Evolutionary conservation across 2,797 vertebrate species (phyloP).

Genomic region (Fundulus diaphanus): DNA sequence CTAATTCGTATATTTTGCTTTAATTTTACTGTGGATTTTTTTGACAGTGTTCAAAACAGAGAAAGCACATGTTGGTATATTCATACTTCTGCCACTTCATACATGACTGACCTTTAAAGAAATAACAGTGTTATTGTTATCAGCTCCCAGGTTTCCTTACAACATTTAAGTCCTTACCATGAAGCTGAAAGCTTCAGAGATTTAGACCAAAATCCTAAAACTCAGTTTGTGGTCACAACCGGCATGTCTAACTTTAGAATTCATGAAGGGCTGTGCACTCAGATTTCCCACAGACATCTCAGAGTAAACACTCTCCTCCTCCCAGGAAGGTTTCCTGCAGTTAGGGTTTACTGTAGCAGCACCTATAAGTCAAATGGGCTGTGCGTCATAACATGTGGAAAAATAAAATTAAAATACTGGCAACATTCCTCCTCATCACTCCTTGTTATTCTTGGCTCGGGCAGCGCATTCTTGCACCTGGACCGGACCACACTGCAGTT

Average conservation of each 20-base stretch:
- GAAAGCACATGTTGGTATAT: not conserved
- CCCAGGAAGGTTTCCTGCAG: slow-evolving; percentile 36
- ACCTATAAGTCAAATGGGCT: slow-evolving; percentile 22
- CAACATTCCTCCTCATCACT: slow-evolving; percentile 61
- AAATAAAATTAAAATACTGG: slow-evolving; percentile 19
- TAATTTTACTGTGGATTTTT: not conserved
- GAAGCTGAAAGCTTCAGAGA: not conserved
- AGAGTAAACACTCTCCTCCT: slow-evolving; percentile 48
- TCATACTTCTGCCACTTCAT: not conserved
- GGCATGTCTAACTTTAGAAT: not conserved
- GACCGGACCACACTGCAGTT: slow-evolving; percentile 37
- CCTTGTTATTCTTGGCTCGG: slow-evolving; percentile 72
- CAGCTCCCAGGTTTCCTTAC: not conserved
- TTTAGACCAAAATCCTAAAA: slow-evolving; percentile 10
- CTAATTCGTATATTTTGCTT: not conserved
- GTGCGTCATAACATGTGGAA: slow-evolving; percentile 38
- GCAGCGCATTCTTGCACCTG: slow-evolving; percentile 67
- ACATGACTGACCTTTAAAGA: not conserved
- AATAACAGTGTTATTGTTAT: not conserved
- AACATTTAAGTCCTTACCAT: not conserved
- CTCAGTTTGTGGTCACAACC: slow-evolving; percentile 4
- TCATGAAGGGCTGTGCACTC: slow-evolving; percentile 19
- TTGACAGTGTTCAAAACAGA: not conserved
- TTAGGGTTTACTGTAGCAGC: slow-evolving; percentile 42
- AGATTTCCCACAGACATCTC: slow-evolving; percentile 24